Evolutionary conservation across 2,888 invertebrate genomes (phyloP).

Genomic region (Anthrax anthrax): DNA sequence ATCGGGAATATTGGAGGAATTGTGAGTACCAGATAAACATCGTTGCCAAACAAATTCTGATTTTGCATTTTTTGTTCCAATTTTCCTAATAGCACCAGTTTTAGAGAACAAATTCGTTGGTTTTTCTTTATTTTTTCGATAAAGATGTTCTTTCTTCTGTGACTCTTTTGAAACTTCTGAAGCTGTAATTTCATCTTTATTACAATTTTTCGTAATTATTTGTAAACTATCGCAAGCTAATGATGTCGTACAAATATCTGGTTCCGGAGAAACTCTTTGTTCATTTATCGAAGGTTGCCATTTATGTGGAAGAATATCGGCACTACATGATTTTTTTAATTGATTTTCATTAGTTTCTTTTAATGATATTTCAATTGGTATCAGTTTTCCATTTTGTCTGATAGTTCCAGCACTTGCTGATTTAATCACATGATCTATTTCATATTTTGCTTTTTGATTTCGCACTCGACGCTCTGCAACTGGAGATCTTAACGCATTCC

Average conservation of each 20-base stretch:
- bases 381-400: conserved; percentile 7
- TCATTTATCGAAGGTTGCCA: conserved; percentile 4
- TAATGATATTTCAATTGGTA: not conserved
- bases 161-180: not conserved
- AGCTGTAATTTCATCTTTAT: not conserved
- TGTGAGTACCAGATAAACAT: conserved; percentile 7
- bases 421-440: conserved; percentile 43
- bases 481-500: conserved; percentile 46
- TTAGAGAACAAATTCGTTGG: conserved; percentile 10
- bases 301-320: conserved; percentile 7
- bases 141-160: conserved; percentile 21
- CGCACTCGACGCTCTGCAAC: conserved; percentile 43
- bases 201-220: conserved; percentile 15
- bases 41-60: conserved; percentile 8
- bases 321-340: conserved; percentile 11
- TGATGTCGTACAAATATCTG: conserved; percentile 9
- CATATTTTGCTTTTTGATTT: conserved; percentile 37
- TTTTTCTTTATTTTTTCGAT: conserved; percentile 26
- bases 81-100: conserved; percentile 15
- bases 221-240: conserved; percentile 29
- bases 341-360: not conserved
- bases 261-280: not conserved
- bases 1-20: conserved; percentile 18
- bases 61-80: conserved; percentile 17
- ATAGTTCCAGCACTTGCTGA: conserved; percentile 42